Evolutionary conservation across 2,113 vertebrate genomes (phyloP).

Genomic region (Potamarius usumacintae): DNA sequence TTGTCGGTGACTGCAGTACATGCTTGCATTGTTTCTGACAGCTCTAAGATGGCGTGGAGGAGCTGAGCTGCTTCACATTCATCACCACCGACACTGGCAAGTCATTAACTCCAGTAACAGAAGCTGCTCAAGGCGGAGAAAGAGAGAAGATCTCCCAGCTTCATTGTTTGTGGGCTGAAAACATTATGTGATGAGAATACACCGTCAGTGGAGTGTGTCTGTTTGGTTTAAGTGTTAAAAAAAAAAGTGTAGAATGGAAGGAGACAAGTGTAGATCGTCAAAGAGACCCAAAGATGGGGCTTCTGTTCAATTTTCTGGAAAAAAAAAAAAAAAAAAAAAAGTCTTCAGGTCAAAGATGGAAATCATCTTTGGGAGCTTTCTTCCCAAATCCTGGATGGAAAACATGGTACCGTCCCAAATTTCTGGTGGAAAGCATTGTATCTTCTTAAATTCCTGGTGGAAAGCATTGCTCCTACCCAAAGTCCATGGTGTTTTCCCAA

Average conservation of each 20-base stretch:
- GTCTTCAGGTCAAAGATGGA: background rate
- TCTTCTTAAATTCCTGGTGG: background rate
- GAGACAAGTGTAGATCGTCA: background rate
- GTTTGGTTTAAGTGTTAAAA: constrained; percentile 7
- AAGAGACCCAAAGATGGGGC: background rate
- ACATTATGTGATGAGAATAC: constrained; percentile 30
- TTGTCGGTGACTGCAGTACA: background rate
- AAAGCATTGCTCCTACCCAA: background rate
- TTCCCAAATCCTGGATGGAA: background rate
- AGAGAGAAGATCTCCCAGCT: constrained; percentile 31
- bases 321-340: background rate
- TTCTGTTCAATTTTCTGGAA: background rate
- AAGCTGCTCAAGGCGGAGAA: constrained; percentile 28
- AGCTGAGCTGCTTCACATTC: constrained; percentile 44
- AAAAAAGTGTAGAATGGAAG: background rate
- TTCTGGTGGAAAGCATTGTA: background rate
- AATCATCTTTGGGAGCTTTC: background rate
- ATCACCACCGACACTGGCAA: constrained; percentile 54
- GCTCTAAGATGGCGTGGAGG: constrained; percentile 3
- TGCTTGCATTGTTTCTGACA: constrained; percentile 28
- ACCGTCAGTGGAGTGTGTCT: constrained; percentile 11
- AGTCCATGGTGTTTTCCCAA: background rate
- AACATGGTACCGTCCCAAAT: background rate
- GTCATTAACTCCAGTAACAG: constrained; percentile 56
- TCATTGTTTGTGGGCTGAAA: constrained; percentile 38